A percentile compares a stretch with the other conserved stretches of the same genome.
phyloP scores from a whole-genome alignment of 2,888 invertebrate species.

The Catonia carolina region DNA sequence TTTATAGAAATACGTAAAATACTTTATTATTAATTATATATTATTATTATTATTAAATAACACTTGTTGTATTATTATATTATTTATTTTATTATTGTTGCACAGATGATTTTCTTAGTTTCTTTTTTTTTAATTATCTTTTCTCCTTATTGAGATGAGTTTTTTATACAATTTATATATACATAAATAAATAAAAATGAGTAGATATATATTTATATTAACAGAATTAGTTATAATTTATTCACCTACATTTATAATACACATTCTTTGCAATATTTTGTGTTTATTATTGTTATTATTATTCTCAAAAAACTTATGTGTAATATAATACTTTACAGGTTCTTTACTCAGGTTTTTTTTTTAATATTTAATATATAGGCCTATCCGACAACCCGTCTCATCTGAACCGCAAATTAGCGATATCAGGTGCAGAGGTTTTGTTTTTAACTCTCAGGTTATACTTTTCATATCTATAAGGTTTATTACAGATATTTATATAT shows the following conservation, averaged over 20 bases:
- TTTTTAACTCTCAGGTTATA: not conserved
- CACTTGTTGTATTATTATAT: not conserved
- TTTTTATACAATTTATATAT: constrained; percentile 7
- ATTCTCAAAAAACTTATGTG: not conserved
- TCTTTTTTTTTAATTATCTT: constrained; percentile 16
- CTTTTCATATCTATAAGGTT: too few relatives aligned
- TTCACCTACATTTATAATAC: too few relatives aligned
- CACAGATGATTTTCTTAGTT: constrained; percentile 4
- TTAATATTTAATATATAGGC: constrained; percentile 6
- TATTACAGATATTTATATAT: constrained; percentile 1
- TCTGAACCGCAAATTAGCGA: not conserved
- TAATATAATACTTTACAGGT: constrained; percentile 11
- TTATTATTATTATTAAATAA: constrained; percentile 9
- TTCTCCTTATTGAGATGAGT: constrained; percentile 21
- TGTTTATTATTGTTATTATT: too few relatives aligned
- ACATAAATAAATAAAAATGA: not conserved
- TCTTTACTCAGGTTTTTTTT: constrained; percentile 1
- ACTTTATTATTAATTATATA: constrained; percentile 2
- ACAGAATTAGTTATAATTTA: constrained; percentile 2
- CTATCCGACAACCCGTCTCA: not conserved
- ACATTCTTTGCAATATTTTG: too few relatives aligned
- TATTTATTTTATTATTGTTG: constrained; percentile 8
- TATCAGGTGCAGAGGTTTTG: not conserved
- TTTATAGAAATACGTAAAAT: constrained; percentile 16
- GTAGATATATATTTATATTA: not conserved